Percentiles rank a stretch among this genome's conserved stretches.
phyloP scores from a whole-genome alignment of 2,113 vertebrate species.

The Paradoxurus hermaphroditus region DNA sequence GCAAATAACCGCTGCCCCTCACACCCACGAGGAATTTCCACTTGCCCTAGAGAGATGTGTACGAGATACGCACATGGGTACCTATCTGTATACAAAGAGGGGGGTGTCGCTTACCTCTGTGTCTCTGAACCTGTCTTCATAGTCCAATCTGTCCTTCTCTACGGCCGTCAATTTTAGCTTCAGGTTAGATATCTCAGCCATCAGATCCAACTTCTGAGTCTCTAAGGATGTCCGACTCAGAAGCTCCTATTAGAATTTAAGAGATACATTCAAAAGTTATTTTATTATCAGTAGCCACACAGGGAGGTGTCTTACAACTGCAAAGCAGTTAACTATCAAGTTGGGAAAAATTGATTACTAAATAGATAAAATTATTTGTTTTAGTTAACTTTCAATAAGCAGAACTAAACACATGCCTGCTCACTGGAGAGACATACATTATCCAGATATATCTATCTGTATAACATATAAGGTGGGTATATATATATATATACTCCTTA shows the following conservation, averaged over 20 bases:
- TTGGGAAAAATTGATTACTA: not conserved
- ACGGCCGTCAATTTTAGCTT: slow-evolving; percentile 93
- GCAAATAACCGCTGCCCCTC: not conserved
- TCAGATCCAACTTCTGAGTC: slow-evolving; percentile 95
- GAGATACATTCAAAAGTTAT: slow-evolving; percentile 37
- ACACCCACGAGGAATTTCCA: not conserved
- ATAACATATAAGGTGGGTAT: not conserved
- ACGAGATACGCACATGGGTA: accelerated
- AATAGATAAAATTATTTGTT: not conserved
- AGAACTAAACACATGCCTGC: not conserved
- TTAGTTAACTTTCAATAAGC: not conserved
- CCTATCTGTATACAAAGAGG: not conserved
- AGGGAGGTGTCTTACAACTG: not conserved
- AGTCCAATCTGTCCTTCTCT: slow-evolving; percentile 92
- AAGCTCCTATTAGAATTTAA: slow-evolving; percentile 88
- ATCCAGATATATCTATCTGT: not conserved
- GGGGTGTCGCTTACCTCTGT: slow-evolving; percentile 86
- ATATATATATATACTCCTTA: not conserved
- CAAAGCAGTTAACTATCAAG: not conserved
- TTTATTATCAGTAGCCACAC: not conserved
- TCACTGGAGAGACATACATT: not conserved
- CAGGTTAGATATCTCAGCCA: slow-evolving; percentile 94
- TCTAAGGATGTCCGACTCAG: slow-evolving; percentile 93
- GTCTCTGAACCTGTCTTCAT: slow-evolving; percentile 92
- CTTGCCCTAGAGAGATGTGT: not conserved